Conservation (phyloP, 2,888 invertebrate genomes). For the Scaptomyza caliginosa region DNA sequence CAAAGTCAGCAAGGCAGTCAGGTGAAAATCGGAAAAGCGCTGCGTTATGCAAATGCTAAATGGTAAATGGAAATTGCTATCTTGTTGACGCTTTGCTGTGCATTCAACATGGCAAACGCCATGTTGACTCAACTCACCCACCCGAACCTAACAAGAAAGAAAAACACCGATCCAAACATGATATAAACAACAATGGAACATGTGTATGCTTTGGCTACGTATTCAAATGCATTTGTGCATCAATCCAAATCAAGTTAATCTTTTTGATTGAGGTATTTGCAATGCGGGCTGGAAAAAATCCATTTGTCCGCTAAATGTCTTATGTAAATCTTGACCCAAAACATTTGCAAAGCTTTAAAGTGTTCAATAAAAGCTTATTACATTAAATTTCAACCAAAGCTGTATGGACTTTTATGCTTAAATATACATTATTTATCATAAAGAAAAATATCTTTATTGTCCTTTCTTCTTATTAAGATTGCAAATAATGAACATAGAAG, state of each 20-base stretch:
- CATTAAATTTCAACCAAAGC: no score
- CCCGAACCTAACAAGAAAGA: no score
- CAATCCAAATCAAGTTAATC: conserved; percentile 9
- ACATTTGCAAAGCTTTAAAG: not conserved
- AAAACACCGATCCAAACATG: conserved; percentile 5
- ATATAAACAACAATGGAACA: conserved; percentile 6
- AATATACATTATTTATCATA: no score
- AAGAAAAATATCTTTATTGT: no score
- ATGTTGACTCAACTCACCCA: conserved; percentile 19
- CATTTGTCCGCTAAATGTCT: not conserved
- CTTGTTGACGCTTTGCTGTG: conserved; percentile 55
- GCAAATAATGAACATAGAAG: not conserved
- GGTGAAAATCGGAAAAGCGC: conserved; percentile 63
- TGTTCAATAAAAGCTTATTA: no score
- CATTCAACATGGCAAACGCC: conserved; percentile 25
- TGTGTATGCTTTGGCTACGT: not conserved
- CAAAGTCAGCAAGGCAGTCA: conserved; percentile 54
- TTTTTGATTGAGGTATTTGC: conserved; percentile 12
- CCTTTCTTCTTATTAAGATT: not conserved
- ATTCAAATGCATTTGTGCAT: conserved; percentile 5
- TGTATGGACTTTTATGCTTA: no score
- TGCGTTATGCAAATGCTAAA: conserved; percentile 68
- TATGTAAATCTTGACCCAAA: not conserved
- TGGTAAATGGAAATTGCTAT: conserved; percentile 55
- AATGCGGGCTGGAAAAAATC: not conserved